Base-by-base conservation (phyloP, 2,888 invertebrate genomes). In the Caenorhabditis sp. region DNA sequence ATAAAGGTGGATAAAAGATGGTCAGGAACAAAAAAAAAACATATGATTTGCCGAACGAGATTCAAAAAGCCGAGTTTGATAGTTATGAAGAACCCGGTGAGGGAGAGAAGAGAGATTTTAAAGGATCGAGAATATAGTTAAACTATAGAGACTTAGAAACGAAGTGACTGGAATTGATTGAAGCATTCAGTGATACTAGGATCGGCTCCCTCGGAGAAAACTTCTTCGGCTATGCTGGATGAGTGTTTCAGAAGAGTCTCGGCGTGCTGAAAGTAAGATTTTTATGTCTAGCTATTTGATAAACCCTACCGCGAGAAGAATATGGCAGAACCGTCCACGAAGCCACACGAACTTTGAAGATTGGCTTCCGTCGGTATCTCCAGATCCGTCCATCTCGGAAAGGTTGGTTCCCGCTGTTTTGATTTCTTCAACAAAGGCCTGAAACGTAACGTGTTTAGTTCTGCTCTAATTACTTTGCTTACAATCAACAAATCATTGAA, bases 281-380 rank as follows among this genome's bases (percentile, higher is more conserved):
- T 68, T 26, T 22, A 68, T 19, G 26, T 6, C n/a, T n/a, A 58
- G n/a, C 63, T 14, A 35, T 22, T 1, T 24, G 0, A 24, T 51
- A 24, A 44, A 68, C 16, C 61, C 28, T 54, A 68, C 66, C 44
- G 56, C 59, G 2, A 98, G 94, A 93, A 98, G 97, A 35, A 98
- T 96, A 94, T 98, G 97, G 86, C 96, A 96, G 84, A 99, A 94
- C 84, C 98, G 94, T 74, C 97, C 98, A 88, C 97, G 95, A 6
- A 97, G 97, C 95, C 97, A 97, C 90, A 95, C 95, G 94, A 97
- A 98, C 97, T 97, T 98, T 93, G 95, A 95, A 3, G 97, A 97
- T 93, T 96, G 96, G 92, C 12, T 7, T 54, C 68, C 54, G 0
- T 26, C 7, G n/a, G 61, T 28, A 22, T 77, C 77, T 10, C 54